Conservation (phyloP, 1,140 invertebrate species). For the Drosophila kepulauana region DNA sequence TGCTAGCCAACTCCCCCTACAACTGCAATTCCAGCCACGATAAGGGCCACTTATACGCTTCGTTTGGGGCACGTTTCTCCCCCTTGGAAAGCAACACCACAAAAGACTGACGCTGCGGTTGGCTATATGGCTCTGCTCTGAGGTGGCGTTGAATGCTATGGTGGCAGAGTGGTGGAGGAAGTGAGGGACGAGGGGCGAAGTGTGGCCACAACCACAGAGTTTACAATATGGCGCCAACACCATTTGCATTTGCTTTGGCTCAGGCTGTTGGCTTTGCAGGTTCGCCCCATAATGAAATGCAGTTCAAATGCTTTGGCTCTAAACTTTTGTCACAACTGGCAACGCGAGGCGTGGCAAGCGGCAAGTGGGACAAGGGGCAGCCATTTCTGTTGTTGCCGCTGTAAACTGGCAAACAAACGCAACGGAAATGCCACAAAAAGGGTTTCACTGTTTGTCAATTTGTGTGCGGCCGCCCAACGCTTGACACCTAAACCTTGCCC, state of each 20-base stretch:
- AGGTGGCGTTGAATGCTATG: neutral
- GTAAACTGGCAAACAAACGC: constrained; percentile 80
- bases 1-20: neutral
- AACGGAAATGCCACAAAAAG: constrained; percentile 82
- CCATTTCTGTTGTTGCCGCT: constrained; percentile 11
- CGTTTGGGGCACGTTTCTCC: constrained; percentile 54
- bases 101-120: constrained; percentile 76
- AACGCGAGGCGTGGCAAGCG: neutral
- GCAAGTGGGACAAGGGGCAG: neutral
- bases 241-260: constrained; percentile 71
- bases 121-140: neutral
- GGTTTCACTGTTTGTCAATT: constrained; percentile 82
- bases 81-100: constrained; percentile 18
- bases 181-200: no score
- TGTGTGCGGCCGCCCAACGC: constrained; percentile 69
- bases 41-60: constrained; percentile 82
- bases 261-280: constrained; percentile 12
- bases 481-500: constrained; percentile 62
- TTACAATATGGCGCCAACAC: constrained; percentile 82
- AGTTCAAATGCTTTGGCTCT: constrained; percentile 80
- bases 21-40: constrained; percentile 47
- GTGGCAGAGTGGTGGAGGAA: constrained; percentile 1
- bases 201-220: constrained; percentile 47
- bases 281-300: constrained; percentile 72
- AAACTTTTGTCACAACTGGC: constrained; percentile 76